A percentile compares a stretch with the other conserved stretches of the same genome.
These are phyloP conservation scores for Stenichneumon culpator DNA, from an alignment of 2,888 invertebrate species.

Conservation along the genomic window DNA sequence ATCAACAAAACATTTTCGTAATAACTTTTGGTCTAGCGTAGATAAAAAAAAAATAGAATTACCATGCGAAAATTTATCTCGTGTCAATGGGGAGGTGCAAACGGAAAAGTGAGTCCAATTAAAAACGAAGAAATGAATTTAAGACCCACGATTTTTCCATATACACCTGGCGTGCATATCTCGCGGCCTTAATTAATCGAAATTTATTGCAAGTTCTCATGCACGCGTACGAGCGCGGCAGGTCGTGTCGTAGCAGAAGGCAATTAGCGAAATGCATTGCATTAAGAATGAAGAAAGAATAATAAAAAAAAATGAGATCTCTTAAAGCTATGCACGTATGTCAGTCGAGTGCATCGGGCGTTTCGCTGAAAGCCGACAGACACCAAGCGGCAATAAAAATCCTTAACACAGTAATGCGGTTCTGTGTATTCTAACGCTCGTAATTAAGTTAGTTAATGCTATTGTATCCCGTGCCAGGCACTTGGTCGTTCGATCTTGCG, in stretches of 20 bases:
- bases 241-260: conserved; percentile 63
- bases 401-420: conserved; percentile 69
- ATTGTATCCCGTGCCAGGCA: not conserved
- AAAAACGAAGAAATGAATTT: conserved; percentile 33
- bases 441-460: conserved; percentile 17
- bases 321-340: conserved; percentile 71
- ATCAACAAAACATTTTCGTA: no score
- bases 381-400: conserved; percentile 73
- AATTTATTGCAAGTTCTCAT: conserved; percentile 79
- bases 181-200: conserved; percentile 75
- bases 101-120: conserved; percentile 43
- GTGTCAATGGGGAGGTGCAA: not conserved
- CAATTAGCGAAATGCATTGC: conserved; percentile 80
- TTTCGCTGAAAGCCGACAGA: conserved; percentile 71
- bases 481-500: conserved; percentile 11
- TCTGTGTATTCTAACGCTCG: conserved; percentile 6
- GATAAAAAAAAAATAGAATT: not conserved
- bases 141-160: conserved; percentile 50
- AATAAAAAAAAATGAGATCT: conserved; percentile 72
- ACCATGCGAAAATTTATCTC: not conserved
- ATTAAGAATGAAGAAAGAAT: conserved; percentile 66
- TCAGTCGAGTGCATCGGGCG: conserved; percentile 50
- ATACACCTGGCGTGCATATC: conserved; percentile 66
- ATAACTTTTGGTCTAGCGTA: no score
- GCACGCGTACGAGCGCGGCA: conserved; percentile 66